phyloP scores from a whole-genome alignment of 2,797 vertebrate species.

The Salmo trutta region DNA sequence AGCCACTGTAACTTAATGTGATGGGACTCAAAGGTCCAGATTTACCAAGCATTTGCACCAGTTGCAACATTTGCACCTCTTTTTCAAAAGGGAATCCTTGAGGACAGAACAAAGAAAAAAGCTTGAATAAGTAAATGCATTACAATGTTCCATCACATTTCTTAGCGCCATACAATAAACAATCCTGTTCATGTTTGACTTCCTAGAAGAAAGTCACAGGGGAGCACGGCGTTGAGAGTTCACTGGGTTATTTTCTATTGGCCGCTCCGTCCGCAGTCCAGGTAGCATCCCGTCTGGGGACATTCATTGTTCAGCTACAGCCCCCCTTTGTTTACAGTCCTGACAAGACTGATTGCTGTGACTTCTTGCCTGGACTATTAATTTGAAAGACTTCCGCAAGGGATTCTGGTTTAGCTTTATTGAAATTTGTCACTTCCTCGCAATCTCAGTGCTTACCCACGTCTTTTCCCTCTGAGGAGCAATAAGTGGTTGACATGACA shows the following conservation, averaged over 20 bases:
- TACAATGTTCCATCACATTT: not conserved
- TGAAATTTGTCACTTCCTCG: constrained; percentile 45
- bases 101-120: not conserved
- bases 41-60: too few relatives aligned
- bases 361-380: constrained; percentile 45
- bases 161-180: not conserved
- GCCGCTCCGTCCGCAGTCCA: constrained; percentile 9
- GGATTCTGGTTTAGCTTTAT: constrained; percentile 45
- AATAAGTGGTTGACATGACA: constrained; percentile 28
- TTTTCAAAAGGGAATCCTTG: too few relatives aligned
- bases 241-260: constrained; percentile 7
- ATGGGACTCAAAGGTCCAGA: not conserved
- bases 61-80: too few relatives aligned
- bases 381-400: constrained; percentile 39
- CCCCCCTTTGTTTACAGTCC: constrained; percentile 29
- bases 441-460: constrained; percentile 32
- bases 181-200: not conserved
- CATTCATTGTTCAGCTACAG: constrained; percentile 53
- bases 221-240: constrained; percentile 5
- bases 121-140: not conserved
- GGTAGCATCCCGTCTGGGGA: constrained; percentile 32
- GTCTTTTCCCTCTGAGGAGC: constrained; percentile 20
- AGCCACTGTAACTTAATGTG: not conserved
- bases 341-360: constrained; percentile 34
- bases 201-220: constrained; percentile 4